A percentile compares a stretch with the other conserved stretches of the same genome.
phyloP scores from a whole-genome alignment of 2,113 vertebrate species.

The Lampris megalopsis region DNA sequence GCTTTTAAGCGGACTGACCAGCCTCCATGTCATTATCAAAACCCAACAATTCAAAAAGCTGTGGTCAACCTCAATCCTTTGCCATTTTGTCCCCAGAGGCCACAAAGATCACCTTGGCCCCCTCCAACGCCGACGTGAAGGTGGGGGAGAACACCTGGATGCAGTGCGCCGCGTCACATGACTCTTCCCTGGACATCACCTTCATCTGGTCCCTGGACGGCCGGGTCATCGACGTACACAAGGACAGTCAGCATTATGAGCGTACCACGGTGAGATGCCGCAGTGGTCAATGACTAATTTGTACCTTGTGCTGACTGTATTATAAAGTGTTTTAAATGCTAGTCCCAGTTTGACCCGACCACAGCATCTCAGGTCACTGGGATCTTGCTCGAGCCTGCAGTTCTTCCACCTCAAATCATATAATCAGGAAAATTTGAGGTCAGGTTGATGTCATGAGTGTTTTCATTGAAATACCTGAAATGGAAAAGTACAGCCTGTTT shows the following conservation, averaged over 20 bases:
- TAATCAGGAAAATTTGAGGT: constrained; percentile 28
- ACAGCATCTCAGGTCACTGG: background rate
- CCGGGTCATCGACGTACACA: constrained; percentile 90
- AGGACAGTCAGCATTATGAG: constrained; percentile 87
- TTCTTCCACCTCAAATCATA: constrained; percentile 8
- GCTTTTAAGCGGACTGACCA: background rate
- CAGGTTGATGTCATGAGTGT: constrained; percentile 24
- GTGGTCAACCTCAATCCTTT: background rate
- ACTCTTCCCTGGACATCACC: constrained; percentile 90
- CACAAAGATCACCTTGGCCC: constrained; percentile 93
- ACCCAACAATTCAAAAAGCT: background rate
- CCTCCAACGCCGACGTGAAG: constrained; percentile 89
- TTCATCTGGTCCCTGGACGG: constrained; percentile 95
- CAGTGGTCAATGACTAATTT: background rate
- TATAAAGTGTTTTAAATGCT: background rate
- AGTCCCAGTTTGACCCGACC: background rate
- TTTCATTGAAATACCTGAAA: constrained; percentile 50
- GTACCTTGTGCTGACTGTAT: too few relatives aligned
- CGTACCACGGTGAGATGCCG: constrained; percentile 85
- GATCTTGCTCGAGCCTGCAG: background rate
- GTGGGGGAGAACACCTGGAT: constrained; percentile 90
- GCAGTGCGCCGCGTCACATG: constrained; percentile 93
- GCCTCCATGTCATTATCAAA: too few relatives aligned
- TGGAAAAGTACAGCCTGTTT: constrained; percentile 39
- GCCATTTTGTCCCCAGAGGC: constrained; percentile 83